Conservation (phyloP, 2,113 vertebrate species). For the Neotoma lepida region DNA sequence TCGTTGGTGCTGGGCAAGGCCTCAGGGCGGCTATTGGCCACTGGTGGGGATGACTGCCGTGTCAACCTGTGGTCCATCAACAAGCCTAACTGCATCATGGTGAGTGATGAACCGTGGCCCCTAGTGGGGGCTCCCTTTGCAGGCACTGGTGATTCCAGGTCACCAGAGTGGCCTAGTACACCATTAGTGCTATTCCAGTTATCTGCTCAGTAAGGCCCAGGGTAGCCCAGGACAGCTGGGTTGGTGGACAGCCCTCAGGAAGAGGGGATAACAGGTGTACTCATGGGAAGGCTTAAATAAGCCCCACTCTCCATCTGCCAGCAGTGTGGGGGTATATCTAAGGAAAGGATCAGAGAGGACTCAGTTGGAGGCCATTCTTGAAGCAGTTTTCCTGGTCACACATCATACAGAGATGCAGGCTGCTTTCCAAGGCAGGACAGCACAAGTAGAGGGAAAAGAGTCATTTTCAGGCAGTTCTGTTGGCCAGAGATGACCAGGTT, state of each 20-base stretch:
- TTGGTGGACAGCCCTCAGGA: neutral
- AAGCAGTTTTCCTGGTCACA: neutral
- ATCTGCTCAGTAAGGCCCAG: neutral
- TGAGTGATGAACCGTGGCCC: constrained; percentile 91
- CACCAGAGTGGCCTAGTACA: neutral
- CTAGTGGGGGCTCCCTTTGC: neutral
- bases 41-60: constrained; percentile 95
- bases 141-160: neutral
- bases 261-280: neutral
- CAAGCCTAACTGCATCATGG: constrained; percentile 99
- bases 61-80: constrained; percentile 97
- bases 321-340: neutral
- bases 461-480: neutral
- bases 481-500: neutral
- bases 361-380: neutral
- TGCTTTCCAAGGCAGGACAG: neutral
- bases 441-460: neutral
- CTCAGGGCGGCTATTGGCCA: constrained; percentile 94
- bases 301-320: neutral
- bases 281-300: neutral
- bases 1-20: constrained; percentile 93
- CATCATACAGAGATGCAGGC: neutral
- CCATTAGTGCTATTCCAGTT: neutral
- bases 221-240: neutral
- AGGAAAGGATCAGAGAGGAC: neutral